Conservation (phyloP, 2,113 vertebrate genomes). For the Gorsachius goisagi region DNA sequence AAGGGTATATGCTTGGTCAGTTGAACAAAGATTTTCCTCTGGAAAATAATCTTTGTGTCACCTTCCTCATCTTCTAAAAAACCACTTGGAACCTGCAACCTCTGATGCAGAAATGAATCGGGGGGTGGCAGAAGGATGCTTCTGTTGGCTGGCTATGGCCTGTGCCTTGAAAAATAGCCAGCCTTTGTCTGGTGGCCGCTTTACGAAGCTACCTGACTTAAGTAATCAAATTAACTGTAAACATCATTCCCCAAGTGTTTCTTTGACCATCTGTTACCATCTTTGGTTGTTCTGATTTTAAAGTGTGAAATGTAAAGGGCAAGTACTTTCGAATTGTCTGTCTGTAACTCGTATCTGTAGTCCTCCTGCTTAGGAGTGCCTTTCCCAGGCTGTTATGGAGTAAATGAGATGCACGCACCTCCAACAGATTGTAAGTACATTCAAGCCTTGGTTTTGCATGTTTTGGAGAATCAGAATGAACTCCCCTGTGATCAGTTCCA, state of each 20-base stretch:
- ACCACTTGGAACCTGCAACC: background rate
- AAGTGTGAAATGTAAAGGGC: background rate
- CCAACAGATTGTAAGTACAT: background rate
- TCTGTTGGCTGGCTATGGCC: background rate
- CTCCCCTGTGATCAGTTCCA: background rate
- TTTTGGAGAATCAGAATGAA: background rate
- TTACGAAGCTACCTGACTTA: constrained; percentile 8
- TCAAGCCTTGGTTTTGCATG: background rate
- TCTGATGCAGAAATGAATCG: background rate
- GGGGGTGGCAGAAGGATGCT: background rate
- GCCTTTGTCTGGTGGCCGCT: constrained; percentile 18
- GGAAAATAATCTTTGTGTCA: background rate
- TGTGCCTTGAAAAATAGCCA: constrained; percentile 31
- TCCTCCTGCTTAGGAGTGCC: background rate
- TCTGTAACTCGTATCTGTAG: background rate
- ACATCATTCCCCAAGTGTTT: background rate
- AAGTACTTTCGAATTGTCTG: background rate
- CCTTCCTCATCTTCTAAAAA: background rate
- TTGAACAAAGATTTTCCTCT: background rate
- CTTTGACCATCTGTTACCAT: constrained; percentile 23
- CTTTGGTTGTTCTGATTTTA: background rate
- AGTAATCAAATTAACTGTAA: constrained; percentile 21
- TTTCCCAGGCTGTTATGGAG: background rate
- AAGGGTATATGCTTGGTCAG: background rate
- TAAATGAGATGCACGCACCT: background rate